Evolutionary conservation across 2,888 invertebrate species (phyloP).

Genomic region (Trissolcus brochymenae): DNA sequence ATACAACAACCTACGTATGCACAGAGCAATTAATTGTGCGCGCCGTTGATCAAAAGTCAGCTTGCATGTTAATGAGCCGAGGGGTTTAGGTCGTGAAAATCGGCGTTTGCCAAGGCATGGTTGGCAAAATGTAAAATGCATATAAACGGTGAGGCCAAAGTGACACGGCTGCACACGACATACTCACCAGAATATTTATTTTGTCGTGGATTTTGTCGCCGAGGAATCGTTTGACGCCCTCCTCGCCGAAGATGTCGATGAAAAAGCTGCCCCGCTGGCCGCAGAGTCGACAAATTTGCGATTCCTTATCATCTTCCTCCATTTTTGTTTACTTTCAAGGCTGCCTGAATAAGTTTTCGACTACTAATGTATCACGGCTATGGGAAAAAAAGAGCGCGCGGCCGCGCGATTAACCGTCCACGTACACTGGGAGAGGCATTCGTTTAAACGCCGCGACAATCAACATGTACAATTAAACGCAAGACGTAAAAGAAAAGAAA

Average conservation of each 20-base stretch:
- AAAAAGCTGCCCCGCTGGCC: slow-evolving; percentile 71
- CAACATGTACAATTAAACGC: slow-evolving; percentile 1
- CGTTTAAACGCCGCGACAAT: background rate
- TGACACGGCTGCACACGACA: background rate
- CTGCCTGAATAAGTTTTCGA: slow-evolving; percentile 65
- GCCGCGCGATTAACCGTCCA: background rate
- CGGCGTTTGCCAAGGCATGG: too few relatives aligned
- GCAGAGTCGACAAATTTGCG: slow-evolving; percentile 72
- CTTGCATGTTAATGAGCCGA: slow-evolving; percentile 10
- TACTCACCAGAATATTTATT: slow-evolving; percentile 73
- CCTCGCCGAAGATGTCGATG: slow-evolving; percentile 73
- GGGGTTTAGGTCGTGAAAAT: background rate
- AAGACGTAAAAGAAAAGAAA: slow-evolving; percentile 32
- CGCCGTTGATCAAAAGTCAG: slow-evolving; percentile 22
- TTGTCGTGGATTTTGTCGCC: slow-evolving; percentile 71
- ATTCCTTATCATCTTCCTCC: slow-evolving; percentile 70
- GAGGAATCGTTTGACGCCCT: slow-evolving; percentile 70
- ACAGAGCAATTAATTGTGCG: background rate
- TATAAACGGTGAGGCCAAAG: background rate
- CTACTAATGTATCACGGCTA: slow-evolving; percentile 56
- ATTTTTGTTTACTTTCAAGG: slow-evolving; percentile 69
- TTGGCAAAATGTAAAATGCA: too few relatives aligned
- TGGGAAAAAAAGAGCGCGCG: background rate
- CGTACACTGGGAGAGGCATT: slow-evolving; percentile 26
- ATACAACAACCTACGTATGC: slow-evolving; percentile 9